Base-by-base conservation (phyloP, 2,797 vertebrate genomes). In the Lophius americanus region DNA sequence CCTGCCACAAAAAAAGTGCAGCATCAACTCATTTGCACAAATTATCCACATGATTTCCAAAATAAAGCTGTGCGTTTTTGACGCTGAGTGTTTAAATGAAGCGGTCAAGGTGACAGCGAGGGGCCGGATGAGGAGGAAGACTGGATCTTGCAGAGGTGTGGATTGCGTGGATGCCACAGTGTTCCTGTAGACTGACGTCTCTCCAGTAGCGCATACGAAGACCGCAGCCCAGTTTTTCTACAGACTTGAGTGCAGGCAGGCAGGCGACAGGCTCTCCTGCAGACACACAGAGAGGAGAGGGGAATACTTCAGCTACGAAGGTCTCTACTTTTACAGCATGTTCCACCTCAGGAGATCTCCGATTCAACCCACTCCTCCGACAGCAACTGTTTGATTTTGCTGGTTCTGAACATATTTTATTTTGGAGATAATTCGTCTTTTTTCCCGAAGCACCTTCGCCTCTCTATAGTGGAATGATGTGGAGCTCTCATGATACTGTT, bases 401-500 rank as follows among this genome's bases (percentile, higher is more conserved):
- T 83, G 82, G 60, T 41, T 8, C 7, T 48, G 23, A 23, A 23
- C 23, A 23, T 23, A 23, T 60, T 70, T 58, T 59, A 68, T 55
- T 44, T 46, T 65, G 74, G 84, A 85, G 78, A 84, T 59, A 23
- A 68, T 70, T 77, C 63, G 72, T 60, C 51, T 68, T 63, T 60
- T 57, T 49, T 3, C 46, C 46, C 52, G 23, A 23, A 23, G 23
- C 61, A 2, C 43, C 75, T 75, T 51, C 85, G 69, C 56, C 72
- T 23, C 14, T 63, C 64, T 64, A 53, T 50, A 42, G 44, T 88
- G 91, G 89, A 92, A 94, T 80, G 84, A 94, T 94, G 93, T 92
- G 93, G 92, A 93, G 86, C 90, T 91, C 91, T 91, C 92, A 91
- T 56, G 93, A 93, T 56, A 87, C 87, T 83, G 81, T 92, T 91